These are phyloP conservation scores for Crossaster papposus DNA, from an alignment of 53 echinoderm and acorn worm species.

Conservation along the genomic window DNA sequence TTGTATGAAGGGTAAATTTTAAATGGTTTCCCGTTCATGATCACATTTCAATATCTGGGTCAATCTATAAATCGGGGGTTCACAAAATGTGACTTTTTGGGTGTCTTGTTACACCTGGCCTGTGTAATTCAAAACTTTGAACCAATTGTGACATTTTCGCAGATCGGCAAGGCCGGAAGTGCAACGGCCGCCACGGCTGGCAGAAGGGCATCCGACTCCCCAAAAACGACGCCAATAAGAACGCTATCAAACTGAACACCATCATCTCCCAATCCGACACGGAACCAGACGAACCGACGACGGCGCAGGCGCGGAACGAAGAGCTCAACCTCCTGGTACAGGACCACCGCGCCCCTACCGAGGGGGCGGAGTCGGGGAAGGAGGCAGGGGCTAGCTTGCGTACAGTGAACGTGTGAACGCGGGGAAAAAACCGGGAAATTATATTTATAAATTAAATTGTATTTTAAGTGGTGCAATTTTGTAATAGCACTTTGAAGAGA, in stretches of 20 bases:
- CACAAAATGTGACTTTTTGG: too few species aligned
- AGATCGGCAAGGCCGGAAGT: slow-evolving; percentile 31
- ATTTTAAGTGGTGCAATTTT: too few species aligned
- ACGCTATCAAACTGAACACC: slow-evolving; percentile 39
- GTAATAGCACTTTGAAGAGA: too few species aligned
- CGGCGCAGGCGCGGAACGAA: neutral
- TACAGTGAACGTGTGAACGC: neutral
- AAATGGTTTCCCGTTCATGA: too few species aligned
- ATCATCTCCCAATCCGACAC: slow-evolving; percentile 38
- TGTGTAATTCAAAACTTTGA: neutral
- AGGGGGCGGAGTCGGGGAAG: neutral
- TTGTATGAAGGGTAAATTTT: too few species aligned
- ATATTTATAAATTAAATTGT: neutral
- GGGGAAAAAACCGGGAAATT: neutral
- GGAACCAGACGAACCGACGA: slow-evolving; percentile 36
- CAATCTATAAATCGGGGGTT: too few species aligned
- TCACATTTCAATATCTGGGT: too few species aligned
- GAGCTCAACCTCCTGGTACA: neutral
- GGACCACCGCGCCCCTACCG: neutral
- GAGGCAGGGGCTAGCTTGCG: neutral
- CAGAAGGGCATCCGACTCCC: slow-evolving; percentile 4
- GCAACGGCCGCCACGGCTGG: slow-evolving; percentile 33
- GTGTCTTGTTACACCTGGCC: too few species aligned
- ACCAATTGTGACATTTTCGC: neutral
- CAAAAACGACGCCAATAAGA: slow-evolving; percentile 25